These are phyloP conservation scores for Malurus alboscapulatus DNA, from an alignment of 2,113 vertebrate species.

Conservation along the genomic window DNA sequence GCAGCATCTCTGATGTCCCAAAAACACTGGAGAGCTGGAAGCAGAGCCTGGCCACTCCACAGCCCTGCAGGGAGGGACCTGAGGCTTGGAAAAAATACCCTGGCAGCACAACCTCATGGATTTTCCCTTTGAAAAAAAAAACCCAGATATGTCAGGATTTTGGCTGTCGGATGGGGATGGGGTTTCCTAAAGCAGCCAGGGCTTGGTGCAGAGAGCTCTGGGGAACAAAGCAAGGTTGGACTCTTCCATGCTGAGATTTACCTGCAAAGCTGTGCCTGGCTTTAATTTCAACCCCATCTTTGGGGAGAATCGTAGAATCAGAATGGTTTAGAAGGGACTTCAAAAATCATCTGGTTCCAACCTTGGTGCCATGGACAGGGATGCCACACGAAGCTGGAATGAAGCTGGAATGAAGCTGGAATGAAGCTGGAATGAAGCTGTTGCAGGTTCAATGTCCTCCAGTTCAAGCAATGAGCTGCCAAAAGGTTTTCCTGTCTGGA, in stretches of 20 bases:
- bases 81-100: not conserved
- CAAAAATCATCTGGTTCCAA: not conserved
- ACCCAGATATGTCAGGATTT: not conserved
- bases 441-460: not conserved
- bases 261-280: not conserved
- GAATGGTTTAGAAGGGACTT: not conserved
- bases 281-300: not conserved
- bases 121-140: not conserved
- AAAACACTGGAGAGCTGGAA: not conserved
- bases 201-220: not conserved
- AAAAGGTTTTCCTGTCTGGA: not conserved
- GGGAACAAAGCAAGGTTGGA: not conserved
- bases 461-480: not conserved
- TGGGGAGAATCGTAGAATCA: accelerated
- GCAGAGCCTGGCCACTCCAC: not conserved
- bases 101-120: not conserved
- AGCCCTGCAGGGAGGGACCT: not conserved
- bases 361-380: not conserved
- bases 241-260: not conserved
- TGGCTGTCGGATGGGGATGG: not conserved
- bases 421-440: not conserved
- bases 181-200: not conserved
- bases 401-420: too few relatives aligned
- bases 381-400: not conserved
- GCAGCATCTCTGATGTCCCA: not conserved